Evolutionary conservation across 2,113 vertebrate genomes (phyloP), one percentile per base, ranked within the genome.

Genomic region (Macrotus californicus): DNA sequence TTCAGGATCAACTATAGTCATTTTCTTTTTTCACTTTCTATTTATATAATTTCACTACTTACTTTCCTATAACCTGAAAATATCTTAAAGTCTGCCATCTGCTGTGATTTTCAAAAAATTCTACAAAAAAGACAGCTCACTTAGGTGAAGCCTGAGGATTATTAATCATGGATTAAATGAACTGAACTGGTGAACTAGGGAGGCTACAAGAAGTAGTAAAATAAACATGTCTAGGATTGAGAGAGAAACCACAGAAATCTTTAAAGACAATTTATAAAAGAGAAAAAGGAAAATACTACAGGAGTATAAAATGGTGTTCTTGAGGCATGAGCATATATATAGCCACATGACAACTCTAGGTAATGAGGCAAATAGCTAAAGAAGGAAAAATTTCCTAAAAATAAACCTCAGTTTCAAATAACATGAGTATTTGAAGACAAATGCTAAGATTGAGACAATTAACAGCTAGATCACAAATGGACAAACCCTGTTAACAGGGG

Each of bases 21-120:
- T 73, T 75, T 73, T 93, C 56, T 80, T 29, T 59, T 85, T 21
- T 7, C n/a, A 43, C 24, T 87, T 87, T 84, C 73, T 43, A 88
- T 85, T 84, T 83, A 34, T 1, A 75, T 59, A 31, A 85, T 36
- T 95, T 95, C 52, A 93, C 26, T 92, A 86, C n/a, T 94, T 69
- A 82, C 48, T 93, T 75, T 81, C 43, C 61, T 84, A 92, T 41
- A 67, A 96, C 29, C 43, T 75, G 36, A 86, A 79, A 67, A 83
- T 39, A 9, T 73, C 69, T 87, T 66, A 59, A 67, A 92, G 24
- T 80, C 29, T 93, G 61, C 31, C 54, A 93, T 39, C n/a, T 88
- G 15, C 2, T 22, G 4, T 48, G 10, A 89, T 22, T 93, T 88
- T 85, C 1, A 43, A 81, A 75, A 87, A 79, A 31, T 83, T 75